Conservation (phyloP, 2,113 vertebrate genomes). For the Nyctibius bracteatus region DNA sequence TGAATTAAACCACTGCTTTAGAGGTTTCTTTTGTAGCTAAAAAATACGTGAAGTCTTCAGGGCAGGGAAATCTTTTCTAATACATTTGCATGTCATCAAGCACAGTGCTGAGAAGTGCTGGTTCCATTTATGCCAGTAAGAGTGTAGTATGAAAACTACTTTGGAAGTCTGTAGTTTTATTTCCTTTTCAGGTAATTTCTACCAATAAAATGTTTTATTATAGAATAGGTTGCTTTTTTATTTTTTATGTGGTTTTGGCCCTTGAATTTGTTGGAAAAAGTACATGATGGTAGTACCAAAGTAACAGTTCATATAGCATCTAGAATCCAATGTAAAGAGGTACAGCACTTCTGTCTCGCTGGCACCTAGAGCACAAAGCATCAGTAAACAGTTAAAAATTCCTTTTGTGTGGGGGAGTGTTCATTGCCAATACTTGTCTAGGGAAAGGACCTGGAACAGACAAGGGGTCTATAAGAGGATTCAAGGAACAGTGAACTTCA, state of each 20-base stretch:
- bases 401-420: neutral
- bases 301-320: neutral
- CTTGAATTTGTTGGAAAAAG: neutral
- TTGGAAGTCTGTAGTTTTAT: neutral
- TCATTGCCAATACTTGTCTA: neutral
- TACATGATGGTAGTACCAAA: neutral
- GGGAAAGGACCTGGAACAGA: neutral
- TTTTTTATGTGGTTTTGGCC: neutral
- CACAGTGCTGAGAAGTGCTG: neutral
- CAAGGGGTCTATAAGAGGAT: neutral
- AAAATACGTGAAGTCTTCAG: constrained; percentile 15
- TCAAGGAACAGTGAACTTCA: neutral
- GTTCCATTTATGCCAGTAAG: neutral
- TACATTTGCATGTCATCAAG: constrained; percentile 5
- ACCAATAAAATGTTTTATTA: neutral
- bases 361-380: neutral
- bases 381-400: neutral
- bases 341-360: neutral
- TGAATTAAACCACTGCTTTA: constrained; percentile 13
- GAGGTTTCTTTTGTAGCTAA: neutral
- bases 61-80: constrained; percentile 1
- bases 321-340: neutral
- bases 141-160: neutral
- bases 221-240: neutral
- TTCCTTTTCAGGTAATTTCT: neutral